Conservation (phyloP, 1,140 invertebrate genomes). For the Euglossa dilemma region DNA sequence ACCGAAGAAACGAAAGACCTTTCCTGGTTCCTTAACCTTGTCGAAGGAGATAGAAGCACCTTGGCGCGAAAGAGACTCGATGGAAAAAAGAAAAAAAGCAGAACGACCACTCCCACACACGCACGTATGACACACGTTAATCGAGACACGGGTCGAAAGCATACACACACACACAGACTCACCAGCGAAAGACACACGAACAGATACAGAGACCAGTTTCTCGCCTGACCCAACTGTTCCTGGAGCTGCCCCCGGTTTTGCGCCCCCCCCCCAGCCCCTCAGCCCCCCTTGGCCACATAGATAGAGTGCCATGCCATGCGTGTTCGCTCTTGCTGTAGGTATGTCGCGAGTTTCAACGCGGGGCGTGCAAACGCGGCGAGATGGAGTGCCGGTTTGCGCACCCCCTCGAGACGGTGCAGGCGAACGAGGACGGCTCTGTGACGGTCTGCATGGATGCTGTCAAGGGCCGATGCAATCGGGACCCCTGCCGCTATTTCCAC, state of each 20-base stretch:
- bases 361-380: constrained; percentile 97
- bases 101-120: neutral
- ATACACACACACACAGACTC: neutral
- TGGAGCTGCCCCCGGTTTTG: constrained; percentile 46
- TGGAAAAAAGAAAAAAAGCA: too few species aligned
- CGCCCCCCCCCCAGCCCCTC: constrained; percentile 50
- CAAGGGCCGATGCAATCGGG: constrained; percentile 97
- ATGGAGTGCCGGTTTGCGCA: constrained; percentile 98
- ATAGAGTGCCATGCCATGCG: constrained; percentile 82
- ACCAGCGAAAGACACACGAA: neutral
- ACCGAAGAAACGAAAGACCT: too few species aligned
- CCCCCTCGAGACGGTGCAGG: constrained; percentile 95
- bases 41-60: too few species aligned
- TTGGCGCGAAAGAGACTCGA: too few species aligned
- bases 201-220: neutral
- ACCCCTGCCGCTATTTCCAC: constrained; percentile 98
- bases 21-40: too few species aligned
- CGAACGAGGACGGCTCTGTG: constrained; percentile 97
- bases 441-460: constrained; percentile 99
- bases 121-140: neutral
- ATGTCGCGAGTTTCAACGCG: constrained; percentile 98
- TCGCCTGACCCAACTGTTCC: constrained; percentile 50
- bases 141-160: neutral
- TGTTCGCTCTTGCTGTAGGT: constrained; percentile 89
- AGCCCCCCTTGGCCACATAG: constrained; percentile 73